phyloP scores from a whole-genome alignment of 2,797 vertebrate species.

The Heteromormyrus szaboi region DNA sequence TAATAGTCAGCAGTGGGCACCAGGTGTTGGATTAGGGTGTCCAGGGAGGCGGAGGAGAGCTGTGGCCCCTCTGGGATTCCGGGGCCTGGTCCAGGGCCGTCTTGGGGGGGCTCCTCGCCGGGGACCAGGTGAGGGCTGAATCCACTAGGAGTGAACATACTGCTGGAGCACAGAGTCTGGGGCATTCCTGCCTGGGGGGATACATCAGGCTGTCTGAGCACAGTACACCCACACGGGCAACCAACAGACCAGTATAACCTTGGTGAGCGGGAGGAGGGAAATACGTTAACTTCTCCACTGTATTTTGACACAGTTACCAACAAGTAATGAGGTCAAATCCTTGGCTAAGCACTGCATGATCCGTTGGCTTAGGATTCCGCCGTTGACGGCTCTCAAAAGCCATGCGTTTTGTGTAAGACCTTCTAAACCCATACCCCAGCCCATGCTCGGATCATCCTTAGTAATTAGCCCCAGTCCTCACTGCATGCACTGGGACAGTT shows the following conservation, averaged over 20 bases:
- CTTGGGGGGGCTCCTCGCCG: conserved; percentile 72
- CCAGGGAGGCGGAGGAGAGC: conserved; percentile 81
- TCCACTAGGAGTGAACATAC: conserved; percentile 79
- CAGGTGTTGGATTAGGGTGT: conserved; percentile 82
- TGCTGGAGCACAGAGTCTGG: conserved; percentile 72
- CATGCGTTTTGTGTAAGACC: background rate
- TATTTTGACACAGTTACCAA: background rate
- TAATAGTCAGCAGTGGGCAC: conserved; percentile 85
- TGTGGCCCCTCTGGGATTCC: conserved; percentile 54
- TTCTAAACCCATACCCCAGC: background rate
- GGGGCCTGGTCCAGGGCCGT: conserved; percentile 57
- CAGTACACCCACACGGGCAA: background rate
- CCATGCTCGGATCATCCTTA: background rate
- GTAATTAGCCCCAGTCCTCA: background rate
- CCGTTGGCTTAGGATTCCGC: background rate
- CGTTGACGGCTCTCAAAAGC: background rate
- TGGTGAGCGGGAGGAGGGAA: background rate
- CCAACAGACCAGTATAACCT: background rate
- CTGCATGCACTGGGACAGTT: background rate
- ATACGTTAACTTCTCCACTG: background rate
- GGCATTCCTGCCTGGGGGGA: conserved; percentile 75
- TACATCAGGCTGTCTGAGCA: background rate
- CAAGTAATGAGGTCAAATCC: background rate
- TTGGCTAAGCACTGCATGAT: background rate
- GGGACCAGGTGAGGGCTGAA: conserved; percentile 71